Evolutionary conservation across 2,797 vertebrate genomes (phyloP).

Genomic region (Linurgus olivaceus): DNA sequence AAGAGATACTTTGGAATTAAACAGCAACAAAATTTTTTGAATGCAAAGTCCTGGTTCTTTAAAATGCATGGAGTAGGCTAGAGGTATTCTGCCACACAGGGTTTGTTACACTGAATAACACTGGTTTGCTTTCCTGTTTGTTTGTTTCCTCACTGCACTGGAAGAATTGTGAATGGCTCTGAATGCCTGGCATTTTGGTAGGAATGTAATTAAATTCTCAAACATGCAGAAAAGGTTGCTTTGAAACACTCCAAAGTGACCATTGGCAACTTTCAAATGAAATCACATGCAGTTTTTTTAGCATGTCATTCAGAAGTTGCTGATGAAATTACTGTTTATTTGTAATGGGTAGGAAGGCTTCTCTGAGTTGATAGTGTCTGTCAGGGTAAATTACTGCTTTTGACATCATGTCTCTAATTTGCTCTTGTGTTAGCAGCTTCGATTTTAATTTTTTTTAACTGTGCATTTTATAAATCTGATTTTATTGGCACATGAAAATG

Average conservation of each 20-base stretch:
- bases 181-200: not conserved
- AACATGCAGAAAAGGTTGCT: not conserved
- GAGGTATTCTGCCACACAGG: not conserved
- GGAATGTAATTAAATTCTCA: not conserved
- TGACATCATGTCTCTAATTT: not conserved
- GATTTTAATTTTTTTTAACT: not conserved
- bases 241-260: slow-evolving; percentile 35
- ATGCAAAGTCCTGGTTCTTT: not conserved
- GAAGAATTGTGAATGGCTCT: not conserved
- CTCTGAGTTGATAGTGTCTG: not conserved
- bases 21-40: not conserved
- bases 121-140: slow-evolving; percentile 7
- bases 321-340: not conserved
- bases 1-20: not conserved
- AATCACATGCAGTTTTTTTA: not conserved
- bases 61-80: not conserved
- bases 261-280: not conserved
- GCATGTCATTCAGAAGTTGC: not conserved
- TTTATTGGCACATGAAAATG: not conserved
- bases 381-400: not conserved
- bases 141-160: not conserved
- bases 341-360: not conserved
- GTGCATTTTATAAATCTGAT: not conserved
- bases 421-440: not conserved
- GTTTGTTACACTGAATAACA: not conserved